phyloP scores from a whole-genome alignment of 2,113 vertebrate species.

The Caretta caretta region DNA sequence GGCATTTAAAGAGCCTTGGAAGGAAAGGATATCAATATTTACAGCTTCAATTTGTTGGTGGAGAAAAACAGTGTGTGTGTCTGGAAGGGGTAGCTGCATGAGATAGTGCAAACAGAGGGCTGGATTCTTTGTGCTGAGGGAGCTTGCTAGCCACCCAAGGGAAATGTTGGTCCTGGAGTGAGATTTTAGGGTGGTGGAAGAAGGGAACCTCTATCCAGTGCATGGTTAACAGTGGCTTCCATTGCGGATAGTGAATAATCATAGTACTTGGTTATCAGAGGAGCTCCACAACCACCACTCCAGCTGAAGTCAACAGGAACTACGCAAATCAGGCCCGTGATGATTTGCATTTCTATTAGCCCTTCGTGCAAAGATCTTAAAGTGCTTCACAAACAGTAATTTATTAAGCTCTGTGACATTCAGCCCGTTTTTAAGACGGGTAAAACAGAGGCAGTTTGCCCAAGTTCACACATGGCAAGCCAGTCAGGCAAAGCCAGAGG shows the following conservation, averaged over 20 bases:
- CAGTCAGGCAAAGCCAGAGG: rapidly evolving
- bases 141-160: rapidly evolving
- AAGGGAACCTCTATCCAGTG: not conserved
- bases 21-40: conserved; percentile 54
- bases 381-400: not conserved
- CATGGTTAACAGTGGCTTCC: too few relatives aligned
- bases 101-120: not conserved
- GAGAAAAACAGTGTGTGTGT: not conserved
- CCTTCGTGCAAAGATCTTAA: rapidly evolving
- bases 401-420: rapidly evolving
- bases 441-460: not conserved
- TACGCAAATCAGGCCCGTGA: rapidly evolving
- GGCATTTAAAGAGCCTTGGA: conserved; percentile 47
- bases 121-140: not conserved
- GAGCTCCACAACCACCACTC: too few relatives aligned
- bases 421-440: not conserved
- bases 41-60: conserved; percentile 35
- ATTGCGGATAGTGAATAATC: not conserved
- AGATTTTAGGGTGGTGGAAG: not conserved
- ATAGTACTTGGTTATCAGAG: not conserved
- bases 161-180: rapidly evolving
- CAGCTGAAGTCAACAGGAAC: not conserved
- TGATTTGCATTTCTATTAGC: not conserved
- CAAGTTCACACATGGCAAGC: rapidly evolving
- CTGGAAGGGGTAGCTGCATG: not conserved